Base-by-base conservation (phyloP, 2,888 invertebrate species). In the Neoaliturus tenellus region DNA sequence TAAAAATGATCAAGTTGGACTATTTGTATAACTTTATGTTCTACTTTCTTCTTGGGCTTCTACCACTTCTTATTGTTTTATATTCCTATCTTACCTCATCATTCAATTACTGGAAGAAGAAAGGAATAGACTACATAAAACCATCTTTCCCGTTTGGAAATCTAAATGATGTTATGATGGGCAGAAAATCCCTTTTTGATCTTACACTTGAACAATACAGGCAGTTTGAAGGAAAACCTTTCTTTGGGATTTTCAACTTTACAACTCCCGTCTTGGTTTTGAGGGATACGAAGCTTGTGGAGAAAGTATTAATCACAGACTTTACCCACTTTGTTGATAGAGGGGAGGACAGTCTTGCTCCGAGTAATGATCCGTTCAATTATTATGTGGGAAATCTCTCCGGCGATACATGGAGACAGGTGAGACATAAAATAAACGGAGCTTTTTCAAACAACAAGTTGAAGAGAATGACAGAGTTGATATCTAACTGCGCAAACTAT, bases 121-220 rank as follows among this genome's bases (percentile, higher is more conserved):
- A 89, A 28, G 89, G 89, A 3, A 88, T 92, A 2, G 87, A 88
- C 1, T 90, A 89, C 55, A 88, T 90, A 0, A 86, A 89, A 82
- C 91, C 92, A 0, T 48, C 86, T 1, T 89, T 90, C 0, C 80
- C 91, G 2, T 89, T 90, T 55, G 92, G 92, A 0, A 91, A 90
- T 85, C 86, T 91, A 31, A 89, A 88, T 23, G 78, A 78, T 17
- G 41, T 83, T n/a, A 39, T 83, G 20, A 55, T 41, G 35, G 41
- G 51, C 0, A 83, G 48, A 28, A 73, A 25, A 28, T 83, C 73
- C n/a, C 58, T 75, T 10, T 44, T 39, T 10, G 75, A 75, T 28
- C 39, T 75, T 17, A 23, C 28, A 20, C 44, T 44, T 25, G 44
- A 44, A 41, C 41, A 44, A 12, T 75, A 75, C 44, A 44, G 25